Base-by-base conservation (phyloP, 1,140 invertebrate species). In the Proctacanthus coquilletti region DNA sequence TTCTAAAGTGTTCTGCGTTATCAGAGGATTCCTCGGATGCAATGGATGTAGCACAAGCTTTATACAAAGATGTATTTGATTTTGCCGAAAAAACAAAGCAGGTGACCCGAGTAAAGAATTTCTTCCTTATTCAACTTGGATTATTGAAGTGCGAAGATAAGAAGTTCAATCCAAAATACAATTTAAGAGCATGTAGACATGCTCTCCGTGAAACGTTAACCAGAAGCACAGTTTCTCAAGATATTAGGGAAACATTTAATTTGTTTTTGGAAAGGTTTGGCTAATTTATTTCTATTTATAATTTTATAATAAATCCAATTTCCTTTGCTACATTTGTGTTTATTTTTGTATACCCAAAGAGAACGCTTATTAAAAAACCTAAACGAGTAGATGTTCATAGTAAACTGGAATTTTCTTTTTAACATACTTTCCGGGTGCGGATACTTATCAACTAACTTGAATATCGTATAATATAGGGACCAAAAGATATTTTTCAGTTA, bases 91-190 rank as follows among this genome's bases (percentile, higher is more conserved):
- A 51, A 38, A 59, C 51, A 2, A 41, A 59, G n/a, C 56, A 59
- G 33, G 51, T 66, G 23, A 62, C 69, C 1, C 46, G 62, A 23
- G 61, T 80, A 3, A 69, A 72, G 40, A 83, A 84, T 50, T 61
- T 63, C 36, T 52, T 82, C 15, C 56, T 84, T 3, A 70, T 80
- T 10, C 65, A 72, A 49, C 53, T 84, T 38, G 77, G 75, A 18
- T 60, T 85, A 13, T 62, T 84, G 29, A 83, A 72, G 62, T 58
- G 64, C 45, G 74, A 77, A 60, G 66, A 75, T 46, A 70, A 71
- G 55, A 54, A 41, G 8, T 63, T 58, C 20, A 70, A 65, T 50
- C 56, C 68, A 4, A 52, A 64, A 13, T 75, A 73, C 62, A 67
- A 76, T 49, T 44, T 73, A 10, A 66, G 72, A 25, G 66, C 63